Conservation (phyloP, 2,797 vertebrate genomes). For the Holocentrus rufus region DNA sequence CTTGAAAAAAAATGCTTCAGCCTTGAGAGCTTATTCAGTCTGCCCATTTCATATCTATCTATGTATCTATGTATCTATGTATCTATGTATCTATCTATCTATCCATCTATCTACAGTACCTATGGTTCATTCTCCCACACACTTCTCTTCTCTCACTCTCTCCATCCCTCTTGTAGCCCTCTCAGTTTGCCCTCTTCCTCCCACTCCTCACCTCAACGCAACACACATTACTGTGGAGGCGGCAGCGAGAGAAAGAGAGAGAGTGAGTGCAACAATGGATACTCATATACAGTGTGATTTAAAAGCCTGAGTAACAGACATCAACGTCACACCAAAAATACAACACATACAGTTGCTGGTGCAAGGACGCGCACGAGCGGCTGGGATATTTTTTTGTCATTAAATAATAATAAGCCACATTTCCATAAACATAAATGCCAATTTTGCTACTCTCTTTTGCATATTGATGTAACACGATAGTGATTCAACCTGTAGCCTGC, state of each 20-base stretch:
- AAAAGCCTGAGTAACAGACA: conserved; percentile 36
- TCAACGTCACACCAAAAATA: conserved; percentile 11
- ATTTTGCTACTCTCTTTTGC: not conserved
- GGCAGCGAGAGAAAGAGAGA: conserved; percentile 48
- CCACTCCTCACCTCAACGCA: conserved; percentile 79
- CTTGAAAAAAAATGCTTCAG: not conserved
- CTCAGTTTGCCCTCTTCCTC: conserved; percentile 79
- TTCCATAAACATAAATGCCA: too few species aligned
- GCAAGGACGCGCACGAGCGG: not conserved
- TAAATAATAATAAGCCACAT: not conserved
- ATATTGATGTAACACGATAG: conserved; percentile 5
- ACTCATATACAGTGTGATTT: conserved; percentile 41
- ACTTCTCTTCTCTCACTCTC: conserved; percentile 59
- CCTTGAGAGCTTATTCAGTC: not conserved
- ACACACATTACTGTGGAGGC: conserved; percentile 74
- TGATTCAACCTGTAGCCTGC: too few species aligned
- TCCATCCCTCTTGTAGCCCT: conserved; percentile 74
- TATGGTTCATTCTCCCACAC: conserved; percentile 66
- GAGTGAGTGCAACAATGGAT: not conserved
- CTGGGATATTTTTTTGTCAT: conserved; percentile 19
- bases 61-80: conserved; percentile 49
- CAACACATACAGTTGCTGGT: conserved; percentile 2
- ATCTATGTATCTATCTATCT: conserved; percentile 52
- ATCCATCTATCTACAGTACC: conserved; percentile 44
- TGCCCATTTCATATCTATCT: conserved; percentile 9